These are phyloP conservation scores for Macrosoma leucophasiata DNA, from an alignment of 2,888 invertebrate genomes.

Conservation along the genomic window DNA sequence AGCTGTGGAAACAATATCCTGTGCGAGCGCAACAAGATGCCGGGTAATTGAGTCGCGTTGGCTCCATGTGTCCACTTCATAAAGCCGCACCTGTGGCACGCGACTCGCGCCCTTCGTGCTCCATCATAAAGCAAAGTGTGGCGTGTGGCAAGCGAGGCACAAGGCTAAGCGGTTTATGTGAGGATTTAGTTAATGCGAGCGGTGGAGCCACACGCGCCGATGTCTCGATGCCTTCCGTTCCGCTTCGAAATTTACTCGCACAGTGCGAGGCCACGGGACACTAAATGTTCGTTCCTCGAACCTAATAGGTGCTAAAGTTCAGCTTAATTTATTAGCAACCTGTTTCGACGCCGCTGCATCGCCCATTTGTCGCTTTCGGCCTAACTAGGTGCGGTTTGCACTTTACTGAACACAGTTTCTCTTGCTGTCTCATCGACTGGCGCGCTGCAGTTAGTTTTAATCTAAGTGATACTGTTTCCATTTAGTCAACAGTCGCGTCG, in stretches of 20 bases:
- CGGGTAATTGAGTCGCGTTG: conserved; percentile 21
- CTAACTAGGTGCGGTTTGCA: too few relatives aligned
- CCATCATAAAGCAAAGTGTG: conserved; percentile 4
- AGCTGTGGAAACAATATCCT: conserved; percentile 21
- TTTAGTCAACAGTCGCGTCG: too few relatives aligned
- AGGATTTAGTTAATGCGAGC: conserved; percentile 22
- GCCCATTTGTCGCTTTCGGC: too few relatives aligned
- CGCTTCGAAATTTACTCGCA: too few relatives aligned
- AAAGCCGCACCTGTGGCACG: neutral
- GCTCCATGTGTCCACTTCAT: conserved; percentile 3
- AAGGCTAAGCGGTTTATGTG: conserved; percentile 21
- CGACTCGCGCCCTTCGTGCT: neutral
- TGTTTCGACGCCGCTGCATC: too few relatives aligned
- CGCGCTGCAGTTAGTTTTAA: too few relatives aligned
- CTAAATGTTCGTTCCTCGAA: conserved; percentile 6
- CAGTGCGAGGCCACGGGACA: too few relatives aligned
- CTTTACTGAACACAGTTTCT: too few relatives aligned
- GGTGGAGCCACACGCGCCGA: conserved; percentile 10
- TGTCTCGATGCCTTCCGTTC: conserved; percentile 12
- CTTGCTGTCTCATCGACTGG: too few relatives aligned
- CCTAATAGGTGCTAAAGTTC: conserved; percentile 2
- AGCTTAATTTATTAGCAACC: conserved; percentile 10
- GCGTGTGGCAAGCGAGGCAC: conserved; percentile 2
- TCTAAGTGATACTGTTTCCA: too few relatives aligned
- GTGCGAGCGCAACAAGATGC: conserved; percentile 21